Evolutionary conservation across 1,140 invertebrate species (phyloP), one percentile per base, ranked within the genome.

Genomic region (Leptinotarsa lineolata): DNA sequence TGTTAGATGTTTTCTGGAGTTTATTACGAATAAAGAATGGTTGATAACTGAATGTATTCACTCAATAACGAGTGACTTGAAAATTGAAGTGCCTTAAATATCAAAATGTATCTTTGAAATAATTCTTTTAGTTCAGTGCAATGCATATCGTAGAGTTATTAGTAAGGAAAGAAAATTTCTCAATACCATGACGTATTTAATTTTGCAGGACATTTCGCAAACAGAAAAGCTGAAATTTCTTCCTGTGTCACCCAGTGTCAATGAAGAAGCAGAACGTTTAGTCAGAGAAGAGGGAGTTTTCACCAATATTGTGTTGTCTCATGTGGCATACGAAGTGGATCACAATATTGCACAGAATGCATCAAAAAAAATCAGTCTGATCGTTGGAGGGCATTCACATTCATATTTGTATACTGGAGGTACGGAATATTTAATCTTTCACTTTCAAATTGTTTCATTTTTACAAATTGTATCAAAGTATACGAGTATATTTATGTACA

Each of bases 341-440:
- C 84, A 90, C 79, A 80, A 85, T 70, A 91, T 97, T 71, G 95
- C 94, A 0, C 77, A 77, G 16, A 85, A 88, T 39, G 86, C 88
- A 46, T 90, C 87, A 44, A 85, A 88, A 39, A 85, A 91, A 59
- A 89, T 96, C 46, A 91, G 93, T 72, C 89, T 93, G 1, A 93
- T 97, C 73, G 92, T 97, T 22, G 95, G 95, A 15, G 93, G 92
- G n/a, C 95, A 97, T 80, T 92, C 92, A 4, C 94, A 97, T 80
- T 93, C 81, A 21, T 81, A 83, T 72, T 72, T 84, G 20, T 84
- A 80, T 68, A 80, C 78, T 58, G 82, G 82, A 68, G 80, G 81
- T 82, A 74, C 48, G 48, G 5, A 54, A 54, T 39, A 39, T 39
- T 2, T 11, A 3, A 3, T 39, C 8, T 39, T 39, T 2, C 30